Percentiles rank a stretch among this genome's conserved stretches.
Conservation (phyloP, 2,888 invertebrate genomes). For the Hyles lineata region DNA sequence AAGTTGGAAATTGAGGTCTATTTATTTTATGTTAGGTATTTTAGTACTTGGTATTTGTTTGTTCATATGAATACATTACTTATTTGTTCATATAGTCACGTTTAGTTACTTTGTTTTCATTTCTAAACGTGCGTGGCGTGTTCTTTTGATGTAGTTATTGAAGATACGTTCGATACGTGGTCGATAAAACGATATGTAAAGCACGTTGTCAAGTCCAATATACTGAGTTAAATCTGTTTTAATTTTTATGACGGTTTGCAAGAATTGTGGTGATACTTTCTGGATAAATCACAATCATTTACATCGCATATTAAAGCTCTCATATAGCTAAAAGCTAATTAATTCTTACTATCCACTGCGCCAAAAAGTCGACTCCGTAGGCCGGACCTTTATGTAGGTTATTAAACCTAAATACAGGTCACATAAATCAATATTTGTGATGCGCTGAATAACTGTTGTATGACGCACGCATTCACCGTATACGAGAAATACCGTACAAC, state of each 20-base stretch:
- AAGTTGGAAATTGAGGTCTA: constrained; percentile 64
- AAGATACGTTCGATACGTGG: background rate
- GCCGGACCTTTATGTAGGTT: too few relatives aligned
- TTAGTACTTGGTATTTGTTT: too few relatives aligned
- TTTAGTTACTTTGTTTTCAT: background rate
- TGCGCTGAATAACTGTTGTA: constrained; percentile 1
- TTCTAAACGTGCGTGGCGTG: background rate
- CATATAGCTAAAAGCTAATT: too few relatives aligned
- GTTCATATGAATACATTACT: too few relatives aligned
- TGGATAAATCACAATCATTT: too few relatives aligned
- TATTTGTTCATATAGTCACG: background rate
- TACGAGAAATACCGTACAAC: constrained; percentile 6
- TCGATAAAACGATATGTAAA: background rate
- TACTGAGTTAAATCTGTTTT: too few relatives aligned
- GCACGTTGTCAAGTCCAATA: background rate
- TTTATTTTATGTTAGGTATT: background rate
- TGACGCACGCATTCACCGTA: background rate
- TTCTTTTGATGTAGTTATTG: background rate
- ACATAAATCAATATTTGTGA: background rate
- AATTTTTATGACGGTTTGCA: too few relatives aligned
- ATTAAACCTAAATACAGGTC: too few relatives aligned
- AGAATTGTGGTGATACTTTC: too few relatives aligned
- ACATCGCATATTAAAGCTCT: too few relatives aligned
- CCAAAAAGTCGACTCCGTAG: too few relatives aligned
- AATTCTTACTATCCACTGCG: too few relatives aligned